phyloP scores from a whole-genome alignment of 2,797 vertebrate species.

The Prionace glauca region DNA sequence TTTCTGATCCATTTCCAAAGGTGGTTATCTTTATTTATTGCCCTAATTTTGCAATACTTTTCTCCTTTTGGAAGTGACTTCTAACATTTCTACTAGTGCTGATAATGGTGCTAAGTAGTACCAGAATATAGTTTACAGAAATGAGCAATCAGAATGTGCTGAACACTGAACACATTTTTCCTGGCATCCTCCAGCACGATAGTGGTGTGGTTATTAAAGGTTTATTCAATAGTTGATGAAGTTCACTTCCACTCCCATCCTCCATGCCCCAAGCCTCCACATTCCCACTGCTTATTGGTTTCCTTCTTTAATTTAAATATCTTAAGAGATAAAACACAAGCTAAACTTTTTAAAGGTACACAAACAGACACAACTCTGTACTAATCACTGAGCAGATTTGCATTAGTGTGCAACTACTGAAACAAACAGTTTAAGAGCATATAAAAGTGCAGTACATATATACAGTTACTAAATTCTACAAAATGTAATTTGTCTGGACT shows the following conservation, averaged over 20 bases:
- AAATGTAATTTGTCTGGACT: slow-evolving; percentile 21
- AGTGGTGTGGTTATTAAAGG: neutral
- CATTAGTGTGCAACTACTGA: slow-evolving; percentile 30
- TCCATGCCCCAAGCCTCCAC: neutral
- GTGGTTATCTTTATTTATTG: neutral
- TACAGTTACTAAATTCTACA: slow-evolving; percentile 38
- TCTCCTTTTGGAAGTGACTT: neutral
- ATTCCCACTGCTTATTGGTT: neutral
- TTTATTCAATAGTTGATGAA: neutral
- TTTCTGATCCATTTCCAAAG: neutral
- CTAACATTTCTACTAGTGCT: neutral
- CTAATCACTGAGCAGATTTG: slow-evolving; percentile 48
- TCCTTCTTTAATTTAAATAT: slow-evolving; percentile 18
- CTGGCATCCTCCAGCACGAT: neutral
- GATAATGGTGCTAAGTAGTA: neutral
- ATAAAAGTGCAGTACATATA: slow-evolving; percentile 35
- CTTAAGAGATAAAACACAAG: slow-evolving; percentile 41
- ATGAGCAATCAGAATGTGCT: neutral
- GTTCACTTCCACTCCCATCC: neutral
- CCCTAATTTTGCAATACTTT: neutral
- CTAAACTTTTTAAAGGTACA: slow-evolving; percentile 59
- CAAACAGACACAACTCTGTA: slow-evolving; percentile 59
- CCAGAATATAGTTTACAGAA: neutral
- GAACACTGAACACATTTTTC: neutral
- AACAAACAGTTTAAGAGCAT: slow-evolving; percentile 34